Conservation (phyloP, 2,797 vertebrate genomes). For the Aldrovandia affinis region DNA sequence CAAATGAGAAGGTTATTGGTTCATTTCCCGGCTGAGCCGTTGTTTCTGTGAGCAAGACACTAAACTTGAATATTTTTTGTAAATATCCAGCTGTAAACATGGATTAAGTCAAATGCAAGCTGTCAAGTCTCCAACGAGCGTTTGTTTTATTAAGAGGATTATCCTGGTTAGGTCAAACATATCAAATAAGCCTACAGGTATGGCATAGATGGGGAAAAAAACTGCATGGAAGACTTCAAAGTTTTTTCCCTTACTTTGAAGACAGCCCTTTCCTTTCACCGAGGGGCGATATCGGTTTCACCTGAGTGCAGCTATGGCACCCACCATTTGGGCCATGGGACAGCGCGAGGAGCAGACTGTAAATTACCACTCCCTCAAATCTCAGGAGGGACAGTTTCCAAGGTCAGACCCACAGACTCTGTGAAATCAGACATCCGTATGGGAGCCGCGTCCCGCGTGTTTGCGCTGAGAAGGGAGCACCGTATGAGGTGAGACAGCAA, state of each 20-base stretch:
- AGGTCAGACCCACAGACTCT: slow-evolving; percentile 71
- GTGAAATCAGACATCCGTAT: slow-evolving; percentile 80
- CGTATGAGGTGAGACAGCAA: slow-evolving; percentile 78
- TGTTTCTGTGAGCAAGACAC: neutral
- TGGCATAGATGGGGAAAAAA: neutral
- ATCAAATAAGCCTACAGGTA: neutral
- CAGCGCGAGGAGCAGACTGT: slow-evolving; percentile 62
- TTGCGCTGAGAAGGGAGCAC: slow-evolving; percentile 72
- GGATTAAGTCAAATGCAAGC: neutral
- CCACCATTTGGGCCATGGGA: slow-evolving; percentile 70
- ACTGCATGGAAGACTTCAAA: neutral
- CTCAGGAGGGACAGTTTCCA: slow-evolving; percentile 76
- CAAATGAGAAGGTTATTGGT: neutral
- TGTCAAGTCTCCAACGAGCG: neutral
- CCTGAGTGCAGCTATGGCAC: slow-evolving; percentile 77
- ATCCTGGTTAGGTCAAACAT: neutral
- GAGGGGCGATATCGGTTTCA: slow-evolving; percentile 69
- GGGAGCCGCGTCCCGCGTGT: slow-evolving; percentile 71
- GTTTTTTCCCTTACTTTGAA: slow-evolving; percentile 49
- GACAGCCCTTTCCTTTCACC: slow-evolving; percentile 62
- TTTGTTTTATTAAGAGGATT: neutral
- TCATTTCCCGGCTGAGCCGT: neutral
- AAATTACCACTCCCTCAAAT: slow-evolving; percentile 62
- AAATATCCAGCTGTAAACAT: neutral
- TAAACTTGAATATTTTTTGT: neutral